Base-by-base conservation (phyloP, 2,113 vertebrate genomes). In the Probosciger aterrimus region DNA sequence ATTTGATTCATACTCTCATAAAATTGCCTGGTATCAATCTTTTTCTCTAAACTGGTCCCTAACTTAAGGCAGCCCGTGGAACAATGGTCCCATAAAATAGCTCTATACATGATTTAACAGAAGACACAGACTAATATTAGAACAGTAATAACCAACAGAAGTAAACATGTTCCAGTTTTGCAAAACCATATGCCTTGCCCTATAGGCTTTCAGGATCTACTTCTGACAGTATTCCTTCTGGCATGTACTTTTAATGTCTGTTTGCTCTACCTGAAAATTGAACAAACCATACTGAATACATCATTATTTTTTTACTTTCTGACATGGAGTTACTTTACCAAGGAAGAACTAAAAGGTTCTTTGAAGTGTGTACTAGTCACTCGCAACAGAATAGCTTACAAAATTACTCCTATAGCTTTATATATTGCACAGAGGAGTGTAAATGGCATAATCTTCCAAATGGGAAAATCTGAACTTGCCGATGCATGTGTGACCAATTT, bases 191-290 rank as follows among this genome's bases (percentile, higher is more conserved):
- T 88, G 74, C 82, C 52, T 93, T 90, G 93, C 96, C 93, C 94
- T 92, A 35, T 57, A 82, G 97, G 94, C 91, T 88, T 96, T 65
- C 39, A 86, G 88, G 83, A 91, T 93, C 94, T 91, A 82, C 91
- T 88, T 86, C 59, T 43, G 2, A 94, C 76, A 87, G 39, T 53
- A 57, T 19, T 97, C 75, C 95, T 97, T 86, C 92, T 92, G 96
- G 93, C 95, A 95, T 65, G 57, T 82, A 74, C 86, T 97, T 96
- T 89, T 80, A 95, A 96, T 18, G 35, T 95, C 67, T 96, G 92
- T 93, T 96, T 97, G 92, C 80, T 97, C 80, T 96, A 94, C 95
- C 94, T 94, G 89, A 97, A 97, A 97, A 98, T 71, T 97, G 97
- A 97, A 97, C 95, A 96, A 97, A 97, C 74, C 60, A 68, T 20